phyloP scores from a whole-genome alignment of 2,113 vertebrate genomes.

The Talpa occidentalis region DNA sequence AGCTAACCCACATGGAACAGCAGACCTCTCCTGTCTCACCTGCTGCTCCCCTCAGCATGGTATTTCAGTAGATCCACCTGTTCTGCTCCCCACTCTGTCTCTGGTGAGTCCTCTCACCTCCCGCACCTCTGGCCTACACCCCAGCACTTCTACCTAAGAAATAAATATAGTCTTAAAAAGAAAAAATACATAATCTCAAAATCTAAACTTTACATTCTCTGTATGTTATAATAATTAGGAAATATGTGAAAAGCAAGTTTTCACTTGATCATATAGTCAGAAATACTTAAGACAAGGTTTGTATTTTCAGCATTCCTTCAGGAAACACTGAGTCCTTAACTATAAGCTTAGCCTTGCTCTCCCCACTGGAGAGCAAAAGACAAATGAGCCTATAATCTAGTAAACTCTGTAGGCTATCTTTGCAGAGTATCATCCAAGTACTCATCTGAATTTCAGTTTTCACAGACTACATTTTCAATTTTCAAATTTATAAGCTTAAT shows the following conservation, averaged over 20 bases:
- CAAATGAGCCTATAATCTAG: not conserved
- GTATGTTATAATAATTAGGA: not conserved
- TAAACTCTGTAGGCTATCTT: not conserved
- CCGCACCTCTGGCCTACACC: no score
- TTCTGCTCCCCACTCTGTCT: no score
- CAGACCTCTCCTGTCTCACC: no score
- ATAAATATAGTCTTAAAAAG: no score
- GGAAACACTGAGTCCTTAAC: not conserved
- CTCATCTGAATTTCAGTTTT: conserved; percentile 24
- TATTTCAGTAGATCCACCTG: no score
- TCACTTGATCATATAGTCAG: not conserved
- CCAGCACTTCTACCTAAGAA: no score
- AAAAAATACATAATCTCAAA: not conserved
- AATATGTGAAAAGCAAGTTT: not conserved
- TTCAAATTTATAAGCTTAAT: conserved; percentile 36
- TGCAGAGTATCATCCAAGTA: not conserved
- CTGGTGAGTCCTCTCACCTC: no score
- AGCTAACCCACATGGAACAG: no score
- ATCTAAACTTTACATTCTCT: not conserved
- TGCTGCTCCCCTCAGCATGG: no score
- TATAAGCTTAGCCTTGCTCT: not conserved
- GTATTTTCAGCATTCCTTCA: not conserved
- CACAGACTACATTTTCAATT: not conserved
- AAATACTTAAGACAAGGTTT: conserved; percentile 12
- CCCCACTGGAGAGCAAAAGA: not conserved